phyloP scores from a whole-genome alignment of 1,140 invertebrate species.

The Rhagoletis zephyria region DNA sequence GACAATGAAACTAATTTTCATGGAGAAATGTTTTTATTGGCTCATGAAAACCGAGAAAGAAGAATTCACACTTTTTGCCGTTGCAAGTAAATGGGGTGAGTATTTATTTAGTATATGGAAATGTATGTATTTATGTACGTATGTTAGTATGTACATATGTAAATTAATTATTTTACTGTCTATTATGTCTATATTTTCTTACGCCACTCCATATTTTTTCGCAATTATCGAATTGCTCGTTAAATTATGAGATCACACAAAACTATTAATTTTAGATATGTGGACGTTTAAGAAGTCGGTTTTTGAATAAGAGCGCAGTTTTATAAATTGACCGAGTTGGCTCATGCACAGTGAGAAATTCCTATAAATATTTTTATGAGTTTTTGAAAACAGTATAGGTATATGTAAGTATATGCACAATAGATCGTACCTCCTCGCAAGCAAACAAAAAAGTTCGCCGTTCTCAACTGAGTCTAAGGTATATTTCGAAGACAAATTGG shows the following conservation, averaged over 20 bases:
- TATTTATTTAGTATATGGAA: neutral
- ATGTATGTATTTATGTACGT: neutral
- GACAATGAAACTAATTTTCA: neutral
- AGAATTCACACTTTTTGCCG: too few relatives aligned
- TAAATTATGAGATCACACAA: slow-evolving; percentile 17
- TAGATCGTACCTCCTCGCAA: neutral
- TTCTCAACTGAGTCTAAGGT: too few relatives aligned
- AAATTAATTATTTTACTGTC: too few relatives aligned
- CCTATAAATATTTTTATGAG: too few relatives aligned
- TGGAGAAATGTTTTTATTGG: slow-evolving; percentile 10
- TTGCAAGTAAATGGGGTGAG: neutral
- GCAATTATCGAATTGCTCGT: neutral
- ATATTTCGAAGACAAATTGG: too few relatives aligned
- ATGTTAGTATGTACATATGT: neutral
- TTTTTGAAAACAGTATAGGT: neutral
- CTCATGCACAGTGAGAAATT: neutral
- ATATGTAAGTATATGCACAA: neutral
- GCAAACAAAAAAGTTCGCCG: too few relatives aligned
- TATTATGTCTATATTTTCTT: neutral
- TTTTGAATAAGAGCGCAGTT: slow-evolving; percentile 53
- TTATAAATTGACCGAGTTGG: slow-evolving; percentile 4
- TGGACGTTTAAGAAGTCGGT: neutral
- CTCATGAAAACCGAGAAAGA: too few relatives aligned
- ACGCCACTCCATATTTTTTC: neutral
- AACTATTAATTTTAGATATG: slow-evolving; percentile 5